phyloP scores from a whole-genome alignment of 53 echinoderm and acorn worm genomes.

The Holothuria scabra region DNA sequence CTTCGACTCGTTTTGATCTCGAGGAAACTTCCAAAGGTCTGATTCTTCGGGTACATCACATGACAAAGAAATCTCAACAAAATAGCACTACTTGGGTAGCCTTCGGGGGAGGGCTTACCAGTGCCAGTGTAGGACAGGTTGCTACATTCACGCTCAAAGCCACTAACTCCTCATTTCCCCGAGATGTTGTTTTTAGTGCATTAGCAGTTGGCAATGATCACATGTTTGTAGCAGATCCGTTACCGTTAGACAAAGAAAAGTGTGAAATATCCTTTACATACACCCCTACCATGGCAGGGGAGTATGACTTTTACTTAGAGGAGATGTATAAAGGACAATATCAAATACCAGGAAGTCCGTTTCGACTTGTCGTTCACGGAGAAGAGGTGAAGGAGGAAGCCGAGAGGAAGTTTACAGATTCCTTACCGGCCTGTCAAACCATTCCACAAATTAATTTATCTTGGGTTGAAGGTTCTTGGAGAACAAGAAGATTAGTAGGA shows the following conservation, averaged over 20 bases:
- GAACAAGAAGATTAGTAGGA: neutral
- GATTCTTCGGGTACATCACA: conserved; percentile 5
- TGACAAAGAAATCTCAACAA: neutral
- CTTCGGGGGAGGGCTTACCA: too few relatives aligned
- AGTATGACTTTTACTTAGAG: conserved; percentile 21
- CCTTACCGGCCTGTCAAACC: conserved; percentile 19
- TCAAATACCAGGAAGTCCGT: conserved; percentile 24
- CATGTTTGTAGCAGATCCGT: conserved; percentile 4
- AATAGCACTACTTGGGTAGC: neutral
- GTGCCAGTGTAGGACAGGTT: too few relatives aligned
- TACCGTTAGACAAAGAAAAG: neutral
- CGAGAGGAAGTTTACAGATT: neutral
- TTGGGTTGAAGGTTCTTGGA: conserved; percentile 18
- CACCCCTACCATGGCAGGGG: neutral
- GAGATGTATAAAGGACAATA: neutral
- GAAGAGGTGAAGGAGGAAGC: neutral
- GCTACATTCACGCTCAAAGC: too few relatives aligned
- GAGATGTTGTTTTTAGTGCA: too few relatives aligned
- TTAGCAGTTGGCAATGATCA: conserved; percentile 1
- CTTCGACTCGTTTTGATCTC: too few relatives aligned
- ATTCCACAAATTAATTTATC: neutral
- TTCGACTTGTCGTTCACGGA: conserved; percentile 8
- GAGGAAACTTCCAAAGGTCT: neutral
- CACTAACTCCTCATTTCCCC: too few relatives aligned
- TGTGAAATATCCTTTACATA: neutral